phyloP scores from a whole-genome alignment of 2,888 invertebrate genomes.

The Hecatera dysodea region DNA sequence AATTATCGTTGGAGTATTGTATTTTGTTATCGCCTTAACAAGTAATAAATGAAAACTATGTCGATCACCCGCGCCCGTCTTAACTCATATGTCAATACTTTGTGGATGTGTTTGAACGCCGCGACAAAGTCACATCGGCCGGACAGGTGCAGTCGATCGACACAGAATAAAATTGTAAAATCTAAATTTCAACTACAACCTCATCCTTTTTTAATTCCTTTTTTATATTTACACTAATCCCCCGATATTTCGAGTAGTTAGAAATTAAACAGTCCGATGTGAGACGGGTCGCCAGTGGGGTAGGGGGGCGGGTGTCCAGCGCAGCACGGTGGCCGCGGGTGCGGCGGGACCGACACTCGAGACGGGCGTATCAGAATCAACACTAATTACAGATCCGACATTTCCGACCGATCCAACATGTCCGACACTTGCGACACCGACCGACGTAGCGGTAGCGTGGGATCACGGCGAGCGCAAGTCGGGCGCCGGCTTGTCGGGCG shows the following conservation, averaged over 20 bases:
- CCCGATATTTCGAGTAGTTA: slow-evolving; percentile 61
- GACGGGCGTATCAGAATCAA: slow-evolving; percentile 40
- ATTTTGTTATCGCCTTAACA: slow-evolving; percentile 81
- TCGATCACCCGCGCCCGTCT: slow-evolving; percentile 69
- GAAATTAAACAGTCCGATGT: slow-evolving; percentile 80
- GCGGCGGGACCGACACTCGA: slow-evolving; percentile 48
- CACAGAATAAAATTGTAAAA: slow-evolving; percentile 71
- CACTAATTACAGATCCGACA: slow-evolving; percentile 44
- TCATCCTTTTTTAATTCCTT: slow-evolving; percentile 68
- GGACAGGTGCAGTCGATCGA: slow-evolving; percentile 71
- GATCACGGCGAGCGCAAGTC: slow-evolving; percentile 85
- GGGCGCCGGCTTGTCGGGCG: slow-evolving; percentile 86
- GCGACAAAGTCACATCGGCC: slow-evolving; percentile 75
- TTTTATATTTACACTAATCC: slow-evolving; percentile 79
- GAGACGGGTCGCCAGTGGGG: slow-evolving; percentile 88
- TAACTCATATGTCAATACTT: slow-evolving; percentile 13
- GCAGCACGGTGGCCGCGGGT: slow-evolving; percentile 72
- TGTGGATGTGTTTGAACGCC: slow-evolving; percentile 74
- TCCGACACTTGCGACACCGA: slow-evolving; percentile 57
- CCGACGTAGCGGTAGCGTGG: slow-evolving; percentile 64
- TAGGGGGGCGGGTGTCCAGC: slow-evolving; percentile 88
- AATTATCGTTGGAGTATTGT: slow-evolving; percentile 87
- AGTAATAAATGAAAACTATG: slow-evolving; percentile 74
- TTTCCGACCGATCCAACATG: slow-evolving; percentile 43
- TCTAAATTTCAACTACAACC: slow-evolving; percentile 80